Evolutionary conservation across 2,113 vertebrate species (phyloP).

Genomic region (Micronycteris hirsuta): DNA sequence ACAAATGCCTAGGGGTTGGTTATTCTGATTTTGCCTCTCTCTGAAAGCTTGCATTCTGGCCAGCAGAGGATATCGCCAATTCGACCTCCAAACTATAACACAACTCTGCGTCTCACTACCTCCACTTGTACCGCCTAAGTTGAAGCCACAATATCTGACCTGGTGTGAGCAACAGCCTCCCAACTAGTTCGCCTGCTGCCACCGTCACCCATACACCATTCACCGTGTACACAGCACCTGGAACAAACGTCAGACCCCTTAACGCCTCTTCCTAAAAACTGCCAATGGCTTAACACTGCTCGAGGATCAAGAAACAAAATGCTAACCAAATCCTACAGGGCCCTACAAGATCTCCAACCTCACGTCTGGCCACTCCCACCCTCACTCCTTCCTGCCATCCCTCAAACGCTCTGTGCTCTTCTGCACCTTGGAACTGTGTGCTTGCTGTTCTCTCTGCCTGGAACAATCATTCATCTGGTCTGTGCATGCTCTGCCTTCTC

Average conservation of each 20-base stretch:
- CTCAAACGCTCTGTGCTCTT: no score
- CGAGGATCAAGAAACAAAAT: not conserved
- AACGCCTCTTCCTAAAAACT: not conserved
- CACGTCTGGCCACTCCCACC: not conserved
- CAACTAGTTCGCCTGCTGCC: not conserved
- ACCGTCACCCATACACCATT: not conserved
- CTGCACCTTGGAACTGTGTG: not conserved
- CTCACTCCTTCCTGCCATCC: not conserved
- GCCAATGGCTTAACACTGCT: not conserved
- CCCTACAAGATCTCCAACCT: not conserved
- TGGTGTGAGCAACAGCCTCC: not conserved
- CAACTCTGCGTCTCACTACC: no score
- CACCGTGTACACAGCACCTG: no score
- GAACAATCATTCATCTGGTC: not conserved
- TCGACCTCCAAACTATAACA: not conserved
- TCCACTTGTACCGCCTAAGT: not conserved
- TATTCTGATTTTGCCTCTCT: not conserved
- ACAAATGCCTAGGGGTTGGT: not conserved
- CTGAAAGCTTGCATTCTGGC: not conserved
- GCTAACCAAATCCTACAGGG: not conserved
- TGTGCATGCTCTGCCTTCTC: not conserved
- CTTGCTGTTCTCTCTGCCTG: not conserved
- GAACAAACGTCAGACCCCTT: not conserved
- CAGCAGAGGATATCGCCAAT: not conserved
- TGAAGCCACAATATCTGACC: not conserved